phyloP scores from a whole-genome alignment of 2,797 vertebrate genomes.

The Nyctalus aviator region DNA sequence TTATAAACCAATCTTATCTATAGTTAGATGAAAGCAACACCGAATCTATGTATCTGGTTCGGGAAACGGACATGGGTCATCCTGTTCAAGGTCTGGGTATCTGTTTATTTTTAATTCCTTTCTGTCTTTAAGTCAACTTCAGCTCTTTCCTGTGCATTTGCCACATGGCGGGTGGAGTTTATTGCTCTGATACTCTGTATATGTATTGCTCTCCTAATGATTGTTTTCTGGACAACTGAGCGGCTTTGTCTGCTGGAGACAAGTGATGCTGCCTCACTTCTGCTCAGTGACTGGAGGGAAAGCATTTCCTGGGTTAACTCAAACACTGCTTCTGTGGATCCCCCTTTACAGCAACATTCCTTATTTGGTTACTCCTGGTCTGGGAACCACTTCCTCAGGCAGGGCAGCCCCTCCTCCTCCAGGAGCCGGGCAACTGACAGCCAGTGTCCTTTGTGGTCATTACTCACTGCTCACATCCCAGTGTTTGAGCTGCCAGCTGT shows the following conservation, averaged over 20 bases:
- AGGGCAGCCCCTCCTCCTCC: not conserved
- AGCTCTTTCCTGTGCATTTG: not conserved
- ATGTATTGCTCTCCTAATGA: not conserved
- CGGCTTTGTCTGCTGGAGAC: not conserved
- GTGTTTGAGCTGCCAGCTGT: not conserved
- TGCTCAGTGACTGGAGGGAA: not conserved
- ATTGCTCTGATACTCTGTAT: not conserved
- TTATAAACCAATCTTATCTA: not conserved
- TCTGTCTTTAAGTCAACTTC: not conserved
- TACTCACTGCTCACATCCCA: not conserved
- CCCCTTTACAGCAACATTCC: not conserved
- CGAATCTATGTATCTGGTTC: not conserved
- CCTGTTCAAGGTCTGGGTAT: not conserved
- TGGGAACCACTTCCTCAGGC: not conserved
- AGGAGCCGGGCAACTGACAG: not conserved
- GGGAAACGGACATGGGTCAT: not conserved
- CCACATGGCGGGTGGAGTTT: not conserved
- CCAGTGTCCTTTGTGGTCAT: not conserved
- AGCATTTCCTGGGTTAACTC: not conserved
- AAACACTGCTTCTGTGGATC: not conserved
- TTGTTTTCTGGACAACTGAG: not conserved
- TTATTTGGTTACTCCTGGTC: not conserved
- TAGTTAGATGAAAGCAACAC: not conserved
- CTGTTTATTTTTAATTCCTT: not conserved
- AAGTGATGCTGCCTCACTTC: not conserved